Evolutionary conservation across 2,797 vertebrate genomes (phyloP), one percentile per base, ranked within the genome.

Genomic region (Remorina albescens): DNA sequence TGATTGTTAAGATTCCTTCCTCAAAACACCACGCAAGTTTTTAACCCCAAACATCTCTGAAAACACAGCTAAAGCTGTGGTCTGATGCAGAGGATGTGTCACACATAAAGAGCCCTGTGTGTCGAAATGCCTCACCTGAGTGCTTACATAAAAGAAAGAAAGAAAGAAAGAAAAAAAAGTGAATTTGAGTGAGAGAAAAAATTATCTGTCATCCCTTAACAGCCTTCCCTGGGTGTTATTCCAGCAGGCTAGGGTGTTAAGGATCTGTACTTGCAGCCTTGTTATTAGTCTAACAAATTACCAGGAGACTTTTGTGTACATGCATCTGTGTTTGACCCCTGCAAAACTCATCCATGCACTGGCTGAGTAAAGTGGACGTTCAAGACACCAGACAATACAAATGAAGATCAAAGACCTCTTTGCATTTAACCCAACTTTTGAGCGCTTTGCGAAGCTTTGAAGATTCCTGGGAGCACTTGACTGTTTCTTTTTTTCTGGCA

Each of bases 231-330:
- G 21, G 54, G 72, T 71, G 53, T 76, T 80, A 71, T 79, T 74
- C 55, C 42, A 75, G 71, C 18, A 39, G 63, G 57, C 28, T 56
- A 44, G 75, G 69, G 59, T 26, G 32, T 53, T 55, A 49, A 55
- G 41, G 65, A 59, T 82, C 74, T 69, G 82, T 78, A 39, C 71
- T 80, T 80, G 62, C 85, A 74, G 81, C 55, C 64, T 68, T 64
- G 69, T 34, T 90, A 93, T 94, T 95, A 93, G 91, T 77, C 82
- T 86, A 93, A 90, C 93, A 95, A 94, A 95, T 93, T 15, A 70
- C 63, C 71, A 74, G 73, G 72, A 66, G 76, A 61, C 66, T 74
- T 75, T 66, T 78, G 85, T 83, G 65, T 74, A 58, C 74, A 65
- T 68, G 63, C 53, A 41, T 66, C 68, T 50, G 61, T 72, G 70